Percentiles rank a stretch among this genome's conserved stretches.
Evolutionary conservation across 2,888 invertebrate genomes (phyloP).

Genomic region (Eupithecia abbreviata): DNA sequence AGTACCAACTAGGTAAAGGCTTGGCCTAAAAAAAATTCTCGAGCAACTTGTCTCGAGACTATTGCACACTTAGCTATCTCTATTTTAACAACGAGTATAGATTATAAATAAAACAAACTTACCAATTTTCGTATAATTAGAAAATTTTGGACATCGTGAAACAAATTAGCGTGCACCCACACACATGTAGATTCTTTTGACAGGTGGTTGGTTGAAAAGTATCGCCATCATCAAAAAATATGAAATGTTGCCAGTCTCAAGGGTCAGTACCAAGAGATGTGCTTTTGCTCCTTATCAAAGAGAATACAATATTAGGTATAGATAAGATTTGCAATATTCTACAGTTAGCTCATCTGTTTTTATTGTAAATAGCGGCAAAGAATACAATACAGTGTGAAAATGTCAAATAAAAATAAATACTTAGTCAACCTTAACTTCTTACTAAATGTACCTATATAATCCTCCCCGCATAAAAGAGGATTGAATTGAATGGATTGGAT

Average conservation of each 20-base stretch:
- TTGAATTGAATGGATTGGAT: too few species aligned
- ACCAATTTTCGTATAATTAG: constrained; percentile 12
- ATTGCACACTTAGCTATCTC: background rate
- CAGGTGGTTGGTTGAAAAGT: constrained; percentile 44
- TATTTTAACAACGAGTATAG: background rate
- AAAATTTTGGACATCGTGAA: background rate
- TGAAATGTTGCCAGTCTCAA: constrained; percentile 50
- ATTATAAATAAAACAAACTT: constrained; percentile 2
- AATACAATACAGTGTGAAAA: too few species aligned
- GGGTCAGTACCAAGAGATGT: background rate
- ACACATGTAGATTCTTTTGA: constrained; percentile 26
- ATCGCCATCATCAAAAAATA: constrained; percentile 63
- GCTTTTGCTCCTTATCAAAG: background rate
- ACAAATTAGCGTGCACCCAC: constrained; percentile 6
- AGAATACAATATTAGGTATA: background rate
- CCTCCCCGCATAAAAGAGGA: too few species aligned
- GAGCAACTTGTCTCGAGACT: background rate
- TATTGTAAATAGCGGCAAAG: too few species aligned
- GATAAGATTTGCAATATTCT: background rate
- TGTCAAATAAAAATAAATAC: too few species aligned
- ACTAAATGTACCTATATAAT: too few species aligned
- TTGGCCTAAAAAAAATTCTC: background rate
- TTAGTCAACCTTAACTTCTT: too few species aligned
- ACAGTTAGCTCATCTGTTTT: too few species aligned
- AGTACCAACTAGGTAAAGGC: background rate